Evolutionary conservation across 1,140 invertebrate species (phyloP), one percentile per base, ranked within the genome.

Genomic region (Orius laevigatus): DNA sequence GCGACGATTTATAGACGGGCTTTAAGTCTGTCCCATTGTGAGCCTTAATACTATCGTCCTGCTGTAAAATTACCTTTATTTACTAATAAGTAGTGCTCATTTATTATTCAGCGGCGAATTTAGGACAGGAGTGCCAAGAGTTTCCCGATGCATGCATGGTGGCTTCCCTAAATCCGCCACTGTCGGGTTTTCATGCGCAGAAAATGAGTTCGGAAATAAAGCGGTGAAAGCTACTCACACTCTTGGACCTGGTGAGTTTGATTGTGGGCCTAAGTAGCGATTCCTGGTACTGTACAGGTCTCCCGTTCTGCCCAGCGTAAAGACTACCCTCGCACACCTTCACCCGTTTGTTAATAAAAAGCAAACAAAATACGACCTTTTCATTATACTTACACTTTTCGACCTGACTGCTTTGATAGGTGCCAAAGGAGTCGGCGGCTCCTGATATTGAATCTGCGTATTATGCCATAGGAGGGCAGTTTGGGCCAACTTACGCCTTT

Each of bases 401-500:
- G 55, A 56, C 5, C 55, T 36, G 2, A 54, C 52, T 4, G 53
- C 50, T 48, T 56, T 56, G 41, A 53, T 31, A 8, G 51, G 39
- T 6, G 40, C 1, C 2, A 14, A 14, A 3, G 36, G 39, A 2
- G 43, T 19, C 8, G 47, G 47, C 35, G 45, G 51, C 51, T 55
- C 55, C 32, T 54, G 55, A 38, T 55, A 55, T n/a, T 53, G 41
- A 14, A 57, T 42, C 31, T 57, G 53, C 1, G 54, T 46, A 38
- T 56, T 56, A 20, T 53, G 56, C 53, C 59, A 53, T 5, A 51
- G 43, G 40, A 60, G 54, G 16, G 55, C 53, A 57, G 76, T 75
- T 59, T 79, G 76, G 1, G 74, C 77, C 66, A 78, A 73, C 51
- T 76, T 69, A 32, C 73, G 67, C 55, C 70, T 63, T 63, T 74